phyloP scores from a whole-genome alignment of 2,888 invertebrate genomes.

The Anorthoa munda region DNA sequence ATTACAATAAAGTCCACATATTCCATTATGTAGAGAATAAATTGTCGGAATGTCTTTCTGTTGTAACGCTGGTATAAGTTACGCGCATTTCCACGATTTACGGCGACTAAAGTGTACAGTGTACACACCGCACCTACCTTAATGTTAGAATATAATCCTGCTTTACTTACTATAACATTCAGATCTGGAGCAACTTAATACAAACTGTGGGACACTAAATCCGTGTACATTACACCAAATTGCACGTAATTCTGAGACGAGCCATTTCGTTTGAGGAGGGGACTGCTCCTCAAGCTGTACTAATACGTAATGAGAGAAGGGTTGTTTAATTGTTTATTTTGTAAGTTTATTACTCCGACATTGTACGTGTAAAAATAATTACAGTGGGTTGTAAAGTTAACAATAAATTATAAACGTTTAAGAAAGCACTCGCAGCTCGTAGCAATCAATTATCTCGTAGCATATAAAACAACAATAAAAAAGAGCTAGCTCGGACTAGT shows the following conservation, averaged over 20 bases:
- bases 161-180: constrained; percentile 63
- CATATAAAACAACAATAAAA: constrained; percentile 39
- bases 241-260: constrained; percentile 50
- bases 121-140: constrained; percentile 39
- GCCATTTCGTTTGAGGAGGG: constrained; percentile 45
- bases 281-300: constrained; percentile 41
- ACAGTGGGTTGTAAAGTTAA: constrained; percentile 30
- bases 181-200: constrained; percentile 65
- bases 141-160: constrained; percentile 62
- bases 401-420: constrained; percentile 39
- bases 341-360: constrained; percentile 46
- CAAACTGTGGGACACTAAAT: constrained; percentile 56
- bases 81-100: constrained; percentile 63
- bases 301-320: constrained; percentile 47
- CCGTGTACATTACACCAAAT: constrained; percentile 58
- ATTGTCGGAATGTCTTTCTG: constrained; percentile 56
- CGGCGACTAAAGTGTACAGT: constrained; percentile 56
- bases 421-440: constrained; percentile 6
- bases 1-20: constrained; percentile 47
- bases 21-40: constrained; percentile 48
- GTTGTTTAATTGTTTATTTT: constrained; percentile 55
- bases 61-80: constrained; percentile 49
- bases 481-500: constrained; percentile 15
- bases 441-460: constrained; percentile 30
- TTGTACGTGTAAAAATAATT: constrained; percentile 39